Percentiles rank a stretch among this genome's conserved stretches.
phyloP scores from a whole-genome alignment of 1,140 invertebrate genomes.

The Sminthurinus signatus region DNA sequence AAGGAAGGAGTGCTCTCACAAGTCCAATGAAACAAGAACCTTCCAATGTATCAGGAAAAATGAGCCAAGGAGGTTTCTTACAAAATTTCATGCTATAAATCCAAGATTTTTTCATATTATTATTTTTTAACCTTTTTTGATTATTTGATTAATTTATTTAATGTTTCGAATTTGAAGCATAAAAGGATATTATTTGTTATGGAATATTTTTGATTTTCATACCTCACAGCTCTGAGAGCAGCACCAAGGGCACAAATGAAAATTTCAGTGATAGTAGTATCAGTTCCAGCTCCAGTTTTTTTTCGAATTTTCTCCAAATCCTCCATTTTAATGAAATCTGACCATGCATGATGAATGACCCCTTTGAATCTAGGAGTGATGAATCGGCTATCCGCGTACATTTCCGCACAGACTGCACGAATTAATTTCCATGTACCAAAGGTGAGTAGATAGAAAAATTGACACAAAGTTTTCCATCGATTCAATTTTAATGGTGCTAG shows the following conservation, averaged over 20 bases:
- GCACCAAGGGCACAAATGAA: conserved; percentile 17
- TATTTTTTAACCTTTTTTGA: too few species aligned
- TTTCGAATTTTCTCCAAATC: conserved; percentile 21
- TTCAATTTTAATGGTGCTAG: conserved; percentile 6
- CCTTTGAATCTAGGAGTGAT: conserved; percentile 20
- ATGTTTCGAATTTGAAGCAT: too few species aligned
- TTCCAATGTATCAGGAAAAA: not conserved
- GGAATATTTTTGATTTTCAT: too few species aligned
- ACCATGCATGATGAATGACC: conserved; percentile 22
- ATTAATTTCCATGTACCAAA: conserved; percentile 26
- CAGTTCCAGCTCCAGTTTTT: conserved; percentile 14
- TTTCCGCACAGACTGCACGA: conserved; percentile 16
- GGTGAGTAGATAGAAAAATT: conserved; percentile 14
- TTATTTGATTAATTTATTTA: too few species aligned
- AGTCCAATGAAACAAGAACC: conserved; percentile 19
- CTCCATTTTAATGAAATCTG: conserved; percentile 16
- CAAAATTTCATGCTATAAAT: too few species aligned
- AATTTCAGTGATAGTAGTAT: too few species aligned
- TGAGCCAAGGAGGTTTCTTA: conserved; percentile 7
- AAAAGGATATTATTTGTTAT: too few species aligned
- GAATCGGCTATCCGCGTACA: conserved; percentile 20
- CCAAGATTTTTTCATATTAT: too few species aligned
- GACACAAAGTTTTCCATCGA: conserved; percentile 12
- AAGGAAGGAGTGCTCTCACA: conserved; percentile 28
- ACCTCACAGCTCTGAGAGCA: conserved; percentile 23